These are phyloP conservation scores for Grantiella picta DNA, from an alignment of 2,113 vertebrate species.

Conservation along the genomic window DNA sequence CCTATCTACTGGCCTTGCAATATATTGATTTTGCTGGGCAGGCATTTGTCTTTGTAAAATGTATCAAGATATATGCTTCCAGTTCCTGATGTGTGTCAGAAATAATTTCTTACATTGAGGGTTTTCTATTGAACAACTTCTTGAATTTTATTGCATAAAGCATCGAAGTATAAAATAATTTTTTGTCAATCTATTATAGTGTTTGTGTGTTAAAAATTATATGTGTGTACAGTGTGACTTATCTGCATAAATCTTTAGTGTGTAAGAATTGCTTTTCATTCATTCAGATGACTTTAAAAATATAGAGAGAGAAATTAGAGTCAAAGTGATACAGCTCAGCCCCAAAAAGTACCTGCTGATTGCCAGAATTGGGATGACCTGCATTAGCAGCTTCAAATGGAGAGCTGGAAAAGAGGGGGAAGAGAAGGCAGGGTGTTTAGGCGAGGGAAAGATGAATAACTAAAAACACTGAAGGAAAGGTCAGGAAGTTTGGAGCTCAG, in stretches of 20 bases:
- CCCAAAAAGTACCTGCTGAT: background rate
- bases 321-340: background rate
- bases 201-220: background rate
- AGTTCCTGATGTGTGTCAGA: background rate
- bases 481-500: background rate
- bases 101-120: background rate
- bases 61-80: background rate
- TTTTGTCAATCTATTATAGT: background rate
- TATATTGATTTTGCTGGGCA: background rate
- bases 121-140: background rate
- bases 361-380: background rate
- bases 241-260: background rate
- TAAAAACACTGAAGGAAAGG: background rate
- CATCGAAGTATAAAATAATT: background rate
- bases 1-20: background rate
- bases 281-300: background rate
- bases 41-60: background rate
- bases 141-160: background rate
- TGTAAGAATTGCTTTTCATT: background rate
- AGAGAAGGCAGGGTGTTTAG: background rate
- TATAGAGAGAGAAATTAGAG: background rate
- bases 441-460: background rate
- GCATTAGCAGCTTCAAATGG: background rate
- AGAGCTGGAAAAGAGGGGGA: background rate
- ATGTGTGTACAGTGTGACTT: background rate